Evolutionary conservation across 2,888 invertebrate species (phyloP), one percentile per base, ranked within the genome.

Genomic region (Erynnis tages): DNA sequence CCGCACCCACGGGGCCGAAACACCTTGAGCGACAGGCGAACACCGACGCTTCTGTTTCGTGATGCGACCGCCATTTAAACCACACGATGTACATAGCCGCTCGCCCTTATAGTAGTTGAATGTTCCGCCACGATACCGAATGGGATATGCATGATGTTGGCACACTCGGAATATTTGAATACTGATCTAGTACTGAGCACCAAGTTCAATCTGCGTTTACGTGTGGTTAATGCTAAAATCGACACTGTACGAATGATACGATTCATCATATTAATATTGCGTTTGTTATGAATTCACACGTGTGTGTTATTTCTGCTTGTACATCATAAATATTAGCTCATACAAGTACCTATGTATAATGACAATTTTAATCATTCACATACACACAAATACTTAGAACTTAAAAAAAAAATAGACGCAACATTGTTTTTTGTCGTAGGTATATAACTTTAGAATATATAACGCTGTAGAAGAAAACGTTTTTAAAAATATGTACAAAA

Each of bases 1-100:
- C 76, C 75, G 76, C 82, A 73, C 62, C 54, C 59, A 61, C 56
- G 70, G 66, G 64, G 65, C 44, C 44, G 32, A 78, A 88, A 84
- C 77, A 75, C 88, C 88, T 88, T 84, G 73, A 74, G 78, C 77
- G 80, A 87, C 88, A 82, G 88, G 88, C 85, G 79, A 78, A 73
- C 82, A 78, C 63, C 61, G 79, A 77, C 73, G 83, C 83, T 83
- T 86, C 74, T 70, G 75, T 76, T 75, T 70, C 77, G 79, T 78
- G 75, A 73, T 69, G 72, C 74, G 69, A 68, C 53, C 57, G 54
- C 61, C 59, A 72, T 70, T 66, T 56, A 66, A 67, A 66, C 73
- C 67, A 79, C 78, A 82, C 76, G 73, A 69, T 88, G 87, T 88
- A 87, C 79, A 88, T 87, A 82, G 71, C 71, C 69, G 79, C 82